Base-by-base conservation (phyloP, 1,140 invertebrate species). In the Colletes latitarsis region DNA sequence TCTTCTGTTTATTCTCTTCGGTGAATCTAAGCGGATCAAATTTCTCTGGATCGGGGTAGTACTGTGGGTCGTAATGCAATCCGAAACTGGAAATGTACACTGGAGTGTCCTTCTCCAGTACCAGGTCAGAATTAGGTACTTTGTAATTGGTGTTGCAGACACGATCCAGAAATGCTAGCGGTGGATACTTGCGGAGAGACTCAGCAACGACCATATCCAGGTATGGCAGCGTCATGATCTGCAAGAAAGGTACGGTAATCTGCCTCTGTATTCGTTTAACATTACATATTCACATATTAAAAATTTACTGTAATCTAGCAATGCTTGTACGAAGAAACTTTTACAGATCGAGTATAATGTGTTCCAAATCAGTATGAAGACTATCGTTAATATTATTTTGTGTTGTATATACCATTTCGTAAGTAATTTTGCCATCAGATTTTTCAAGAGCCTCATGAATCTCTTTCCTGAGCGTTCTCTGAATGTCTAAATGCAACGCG, bases 1-100 rank as follows among this genome's bases (percentile, higher is more conserved):
- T 90, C 43, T 94, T 88, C 5, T 84, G 82, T 21, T 92, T 91
- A 12, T 93, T 92, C 71, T 92, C 93, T 6, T 94, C 93, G 4
- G 89, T 91, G 91, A 97, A 97, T 82, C 97, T 93, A 63, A 97
- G 96, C 0, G 97, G 97, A 87, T 96, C 94, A 89, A 96, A 98
- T 10, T 89, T 89, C 8, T 95, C 93, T 0, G 97, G 96, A 58
- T 97, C 93, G 17, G 95, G 94, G 84, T 95, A 98, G 84, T 95
- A 94, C 62, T 95, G 88, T 1, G 94, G 92, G 89, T 97, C 96
- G 17, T 93, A 93, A 72, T 96, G 95, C 6, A 96, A 84, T 0
- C 94, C 94, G 78, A 94, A 92, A n/a, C 95, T 89, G 0, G 95
- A 94, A 62, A 96, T 92, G 76, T 93, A 93, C 3, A 96, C 82